Evolutionary conservation across 2,113 vertebrate genomes (phyloP).

Genomic region (Triplophysa rosa): DNA sequence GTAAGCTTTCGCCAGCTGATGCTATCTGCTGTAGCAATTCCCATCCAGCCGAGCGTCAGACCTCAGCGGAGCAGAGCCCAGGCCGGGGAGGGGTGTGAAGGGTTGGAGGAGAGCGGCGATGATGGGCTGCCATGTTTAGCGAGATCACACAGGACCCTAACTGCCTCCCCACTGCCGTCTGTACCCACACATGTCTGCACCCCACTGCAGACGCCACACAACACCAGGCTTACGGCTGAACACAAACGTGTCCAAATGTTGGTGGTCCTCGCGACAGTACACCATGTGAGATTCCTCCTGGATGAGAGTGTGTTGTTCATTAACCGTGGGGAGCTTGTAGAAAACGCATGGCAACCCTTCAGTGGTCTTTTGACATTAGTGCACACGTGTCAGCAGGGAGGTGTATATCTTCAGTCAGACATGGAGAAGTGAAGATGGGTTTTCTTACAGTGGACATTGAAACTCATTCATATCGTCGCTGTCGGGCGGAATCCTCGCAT

Average conservation of each 20-base stretch:
- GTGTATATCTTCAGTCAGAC: too few relatives aligned
- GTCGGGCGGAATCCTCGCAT: too few relatives aligned
- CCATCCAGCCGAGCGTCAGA: conserved; percentile 48
- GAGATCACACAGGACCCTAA: conserved; percentile 36
- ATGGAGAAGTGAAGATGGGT: too few relatives aligned
- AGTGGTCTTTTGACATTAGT: too few relatives aligned
- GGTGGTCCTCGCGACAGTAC: too few relatives aligned
- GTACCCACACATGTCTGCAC: not conserved
- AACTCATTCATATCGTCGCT: too few relatives aligned
- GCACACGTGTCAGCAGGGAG: too few relatives aligned
- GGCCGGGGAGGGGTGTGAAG: conserved; percentile 11
- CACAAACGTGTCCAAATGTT: not conserved
- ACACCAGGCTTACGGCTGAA: not conserved
- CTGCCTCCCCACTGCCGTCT: not conserved
- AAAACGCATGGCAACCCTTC: too few relatives aligned
- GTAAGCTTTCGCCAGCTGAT: conserved; percentile 64
- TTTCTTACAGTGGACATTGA: too few relatives aligned
- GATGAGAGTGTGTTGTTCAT: too few relatives aligned
- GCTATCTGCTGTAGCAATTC: conserved; percentile 54
- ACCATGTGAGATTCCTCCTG: too few relatives aligned
- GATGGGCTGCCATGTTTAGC: conserved; percentile 30
- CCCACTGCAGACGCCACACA: conserved; percentile 4
- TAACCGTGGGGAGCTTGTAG: too few relatives aligned
- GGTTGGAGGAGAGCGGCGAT: conserved; percentile 30
- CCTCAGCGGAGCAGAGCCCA: conserved; percentile 8